Percentiles rank a stretch among this genome's conserved stretches.
Conservation (phyloP, 2,888 invertebrate species). For the Drosophila aldrichi region DNA sequence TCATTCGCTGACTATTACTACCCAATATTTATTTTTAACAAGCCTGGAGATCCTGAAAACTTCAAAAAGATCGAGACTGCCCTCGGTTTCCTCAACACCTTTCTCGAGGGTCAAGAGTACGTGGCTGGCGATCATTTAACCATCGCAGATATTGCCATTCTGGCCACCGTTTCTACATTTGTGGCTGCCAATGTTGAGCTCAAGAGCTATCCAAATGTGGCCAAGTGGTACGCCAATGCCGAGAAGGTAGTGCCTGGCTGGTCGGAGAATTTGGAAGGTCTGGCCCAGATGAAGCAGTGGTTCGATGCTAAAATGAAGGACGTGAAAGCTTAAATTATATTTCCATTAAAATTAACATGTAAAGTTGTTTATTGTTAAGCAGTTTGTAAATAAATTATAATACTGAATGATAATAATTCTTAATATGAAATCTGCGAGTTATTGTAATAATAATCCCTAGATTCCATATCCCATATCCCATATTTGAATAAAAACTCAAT, state of each 20-base stretch:
- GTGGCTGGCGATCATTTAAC: conserved; percentile 90
- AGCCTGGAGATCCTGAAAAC: conserved; percentile 88
- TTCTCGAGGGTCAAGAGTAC: conserved; percentile 89
- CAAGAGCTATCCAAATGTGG: conserved; percentile 89
- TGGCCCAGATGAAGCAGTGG: conserved; percentile 84
- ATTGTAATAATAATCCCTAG: not conserved
- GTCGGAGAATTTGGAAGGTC: conserved; percentile 86
- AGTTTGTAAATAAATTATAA: not conserved
- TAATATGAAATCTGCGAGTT: too few species aligned
- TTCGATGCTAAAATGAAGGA: conserved; percentile 20
- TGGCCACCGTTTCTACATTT: conserved; percentile 89
- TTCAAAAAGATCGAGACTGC: conserved; percentile 89
- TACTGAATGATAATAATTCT: too few species aligned
- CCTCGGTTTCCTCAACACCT: conserved; percentile 89
- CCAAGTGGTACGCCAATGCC: conserved; percentile 87
- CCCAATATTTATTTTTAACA: conserved; percentile 87
- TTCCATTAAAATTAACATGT: not conserved
- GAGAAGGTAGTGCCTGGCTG: conserved; percentile 87
- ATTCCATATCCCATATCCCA: not conserved
- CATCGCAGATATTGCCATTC: conserved; percentile 91
- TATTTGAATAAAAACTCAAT: not conserved
- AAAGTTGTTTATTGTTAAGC: not conserved
- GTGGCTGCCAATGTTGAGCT: conserved; percentile 89
- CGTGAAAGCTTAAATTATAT: not conserved
- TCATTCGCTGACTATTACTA: conserved; percentile 89